Conservation (phyloP, 2,113 vertebrate species). For the Hippolais icterina region DNA sequence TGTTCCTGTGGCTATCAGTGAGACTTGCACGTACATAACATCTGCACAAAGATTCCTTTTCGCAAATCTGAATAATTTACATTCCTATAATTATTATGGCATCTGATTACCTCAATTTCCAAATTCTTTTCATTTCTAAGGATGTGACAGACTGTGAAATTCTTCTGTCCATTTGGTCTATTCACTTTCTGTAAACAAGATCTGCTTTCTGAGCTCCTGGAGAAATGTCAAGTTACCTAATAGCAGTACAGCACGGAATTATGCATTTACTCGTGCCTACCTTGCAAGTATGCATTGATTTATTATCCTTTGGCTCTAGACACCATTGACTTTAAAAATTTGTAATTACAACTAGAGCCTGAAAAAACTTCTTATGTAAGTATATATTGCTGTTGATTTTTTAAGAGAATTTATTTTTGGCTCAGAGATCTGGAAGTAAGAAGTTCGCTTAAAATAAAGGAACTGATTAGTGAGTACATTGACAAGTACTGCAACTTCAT, state of each 20-base stretch:
- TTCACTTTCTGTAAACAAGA: not conserved
- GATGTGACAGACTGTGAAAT: not conserved
- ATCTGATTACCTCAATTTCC: not conserved
- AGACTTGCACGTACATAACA: not conserved
- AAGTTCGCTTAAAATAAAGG: not conserved
- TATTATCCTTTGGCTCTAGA: not conserved
- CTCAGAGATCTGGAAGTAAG: not conserved
- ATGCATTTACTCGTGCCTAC: not conserved
- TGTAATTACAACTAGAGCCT: not conserved
- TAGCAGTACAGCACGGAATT: not conserved
- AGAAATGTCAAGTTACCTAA: not conserved
- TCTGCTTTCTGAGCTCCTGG: not conserved
- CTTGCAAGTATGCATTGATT: not conserved
- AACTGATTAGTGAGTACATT: not conserved
- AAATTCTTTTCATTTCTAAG: not conserved
- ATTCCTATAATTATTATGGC: not conserved
- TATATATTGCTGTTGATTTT: not conserved
- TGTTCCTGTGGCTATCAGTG: not conserved
- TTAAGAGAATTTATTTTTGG: not conserved
- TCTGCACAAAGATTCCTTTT: not conserved
- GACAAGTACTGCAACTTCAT: not conserved
- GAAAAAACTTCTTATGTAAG: slow-evolving; percentile 2
- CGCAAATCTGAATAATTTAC: not conserved
- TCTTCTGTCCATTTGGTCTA: not conserved
- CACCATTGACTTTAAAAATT: not conserved